These are phyloP conservation scores for Bemisia tabaci DNA, from an alignment of 1,140 invertebrate species.

Conservation along the genomic window DNA sequence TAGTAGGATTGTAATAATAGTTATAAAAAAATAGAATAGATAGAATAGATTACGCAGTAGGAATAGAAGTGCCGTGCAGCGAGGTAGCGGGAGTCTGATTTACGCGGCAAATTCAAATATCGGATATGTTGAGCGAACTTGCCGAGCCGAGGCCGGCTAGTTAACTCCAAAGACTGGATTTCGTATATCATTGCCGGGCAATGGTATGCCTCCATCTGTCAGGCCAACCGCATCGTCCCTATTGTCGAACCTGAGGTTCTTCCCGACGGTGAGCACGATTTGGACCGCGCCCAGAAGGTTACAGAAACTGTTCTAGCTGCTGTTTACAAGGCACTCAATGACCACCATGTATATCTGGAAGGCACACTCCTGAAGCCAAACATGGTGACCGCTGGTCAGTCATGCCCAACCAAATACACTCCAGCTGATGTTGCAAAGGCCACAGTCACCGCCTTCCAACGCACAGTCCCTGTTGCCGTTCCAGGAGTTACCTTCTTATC, in stretches of 20 bases:
- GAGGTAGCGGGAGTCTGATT: too few relatives aligned
- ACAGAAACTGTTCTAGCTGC: constrained; percentile 93
- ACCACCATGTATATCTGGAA: constrained; percentile 95
- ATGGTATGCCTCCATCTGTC: constrained; percentile 95
- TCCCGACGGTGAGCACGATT: constrained; percentile 81
- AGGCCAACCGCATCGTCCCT: constrained; percentile 89
- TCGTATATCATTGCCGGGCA: too few relatives aligned
- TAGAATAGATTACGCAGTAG: too few relatives aligned
- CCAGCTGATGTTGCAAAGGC: constrained; percentile 66
- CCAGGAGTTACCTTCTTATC: constrained; percentile 87
- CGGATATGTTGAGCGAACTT: too few relatives aligned
- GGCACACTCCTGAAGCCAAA: constrained; percentile 97
- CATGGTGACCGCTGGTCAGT: constrained; percentile 89
- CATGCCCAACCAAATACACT: constrained; percentile 52
- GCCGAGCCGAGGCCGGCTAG: too few relatives aligned
- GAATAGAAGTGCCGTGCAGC: too few relatives aligned
- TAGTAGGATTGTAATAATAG: too few relatives aligned
- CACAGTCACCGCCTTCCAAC: constrained; percentile 77
- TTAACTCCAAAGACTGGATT: too few relatives aligned
- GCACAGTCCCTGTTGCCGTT: constrained; percentile 84
- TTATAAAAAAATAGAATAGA: too few relatives aligned
- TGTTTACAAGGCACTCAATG: constrained; percentile 90
- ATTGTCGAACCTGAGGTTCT: constrained; percentile 91
- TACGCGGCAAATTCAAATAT: too few relatives aligned
- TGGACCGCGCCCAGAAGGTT: constrained; percentile 84